Evolutionary conservation across 2,797 vertebrate species (phyloP), one percentile per base, ranked within the genome.

Genomic region (Amniataba percoides): DNA sequence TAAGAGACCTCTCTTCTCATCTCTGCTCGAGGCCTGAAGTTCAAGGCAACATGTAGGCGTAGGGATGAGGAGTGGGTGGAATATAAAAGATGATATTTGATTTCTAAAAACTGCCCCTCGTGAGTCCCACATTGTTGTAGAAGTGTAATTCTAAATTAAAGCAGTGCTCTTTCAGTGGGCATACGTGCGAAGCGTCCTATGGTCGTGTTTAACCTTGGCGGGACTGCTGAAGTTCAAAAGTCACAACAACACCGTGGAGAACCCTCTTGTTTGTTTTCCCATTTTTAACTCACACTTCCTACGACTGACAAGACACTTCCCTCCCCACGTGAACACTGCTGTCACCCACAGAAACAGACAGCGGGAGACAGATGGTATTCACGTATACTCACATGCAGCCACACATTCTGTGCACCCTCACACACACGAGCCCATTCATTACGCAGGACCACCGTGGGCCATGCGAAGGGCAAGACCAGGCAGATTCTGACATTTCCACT

Each of bases 361-460:
- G 34, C 34, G 8, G 3, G 6, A 65, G 58, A 82, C 89, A 85
- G 70, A 83, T 82, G 77, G 81, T 86, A 69, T 58, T 82, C 71
- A 66, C 8, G 10, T 68, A 39, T n/a, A 39, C 74, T 87, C 68
- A 49, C 83, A 86, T 73, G 64, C 68, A 84, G 75, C 86, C 78
- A 88, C 71, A 76, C 72, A 67, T 57, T 51, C 71, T 77, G 60
- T 70, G 78, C 52, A 71, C 19, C 16, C 67, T 19, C 46, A 81
- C 83, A 74, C 77, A 89, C 79, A 57, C n/a, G 53, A 70, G 71
- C 66, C 80, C 59, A 78, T 88, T 91, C 80, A 89, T 91, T 93
- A 83, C 25, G 6, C 43, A 63, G 23, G 27, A 77, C 66, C 65
- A 45, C 40, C n/a, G n/a, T n/a, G 2, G 83, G 82, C 78, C 57